phyloP scores from a whole-genome alignment of 2,888 invertebrate genomes.

The Conus canariensis region DNA sequence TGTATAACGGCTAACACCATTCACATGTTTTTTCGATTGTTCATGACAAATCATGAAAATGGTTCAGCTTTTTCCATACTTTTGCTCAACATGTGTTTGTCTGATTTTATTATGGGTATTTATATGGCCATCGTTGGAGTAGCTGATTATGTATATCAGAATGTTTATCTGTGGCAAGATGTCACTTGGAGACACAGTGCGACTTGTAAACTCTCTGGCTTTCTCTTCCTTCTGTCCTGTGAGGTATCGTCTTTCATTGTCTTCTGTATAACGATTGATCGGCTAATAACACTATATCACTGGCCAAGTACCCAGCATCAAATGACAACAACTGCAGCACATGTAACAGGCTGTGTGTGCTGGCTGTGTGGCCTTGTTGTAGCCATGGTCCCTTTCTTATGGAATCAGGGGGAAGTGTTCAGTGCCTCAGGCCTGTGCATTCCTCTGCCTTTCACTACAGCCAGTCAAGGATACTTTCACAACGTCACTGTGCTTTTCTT shows the following conservation, averaged over 20 bases:
- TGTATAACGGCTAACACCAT: not conserved
- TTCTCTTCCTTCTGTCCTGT: not conserved
- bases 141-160: not conserved
- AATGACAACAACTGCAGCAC: not conserved
- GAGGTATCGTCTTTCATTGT: not conserved
- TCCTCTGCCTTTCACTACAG: not conserved
- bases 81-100: not conserved
- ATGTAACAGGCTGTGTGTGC: not conserved
- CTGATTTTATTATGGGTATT: not conserved
- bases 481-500: not conserved
- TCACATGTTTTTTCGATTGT: not conserved
- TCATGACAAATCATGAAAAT: not conserved
- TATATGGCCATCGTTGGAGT: not conserved
- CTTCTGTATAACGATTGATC: not conserved
- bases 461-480: slow-evolving; percentile 3
- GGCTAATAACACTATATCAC: not conserved
- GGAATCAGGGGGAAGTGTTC: not conserved
- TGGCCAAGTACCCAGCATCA: no score
- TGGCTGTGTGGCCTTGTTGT: not conserved
- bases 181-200: not conserved
- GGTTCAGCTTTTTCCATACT: not conserved
- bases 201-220: not conserved
- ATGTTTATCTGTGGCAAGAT: slow-evolving; percentile 3
- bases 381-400: not conserved
- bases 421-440: not conserved